Evolutionary conservation across 2,888 invertebrate genomes (phyloP), one percentile per base, ranked within the genome.

Genomic region (Conistra vaccinii): DNA sequence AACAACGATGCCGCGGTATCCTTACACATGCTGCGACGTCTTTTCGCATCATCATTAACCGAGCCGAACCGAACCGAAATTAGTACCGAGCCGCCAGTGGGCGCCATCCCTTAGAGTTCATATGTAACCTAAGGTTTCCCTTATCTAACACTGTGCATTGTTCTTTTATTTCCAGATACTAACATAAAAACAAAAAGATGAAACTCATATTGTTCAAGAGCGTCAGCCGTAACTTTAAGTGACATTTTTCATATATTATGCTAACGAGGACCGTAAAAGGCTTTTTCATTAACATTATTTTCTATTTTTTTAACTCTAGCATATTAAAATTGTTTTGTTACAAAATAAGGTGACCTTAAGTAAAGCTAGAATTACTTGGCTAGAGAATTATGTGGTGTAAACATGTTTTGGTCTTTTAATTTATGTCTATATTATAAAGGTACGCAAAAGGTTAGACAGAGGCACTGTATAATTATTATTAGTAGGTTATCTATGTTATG

Each of bases 171-270:
- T 57, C 57, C 35, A 58, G 53, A 72, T 63, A 79, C 57, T 17
- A 29, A 58, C 79, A 79, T 76, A 76, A 81, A 73, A 84, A 75
- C 70, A 81, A 81, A 81, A 81, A 84, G 53, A 77, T 72, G 65
- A 73, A 76, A 69, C 65, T 70, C 72, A 78, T 71, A 76, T 83
- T 83, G 61, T 83, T 73, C 70, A 63, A 65, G 57, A 80, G 76
- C 80, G 72, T 80, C 69, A 80, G 57, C 83, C 76, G 70, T 83
- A 61, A 83, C 76, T 73, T 82, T 79, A 82, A 81, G 70, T 84
- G 55, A 58, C 55, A 70, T 78, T 80, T 77, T 76, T 81, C 74
- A 81, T 84, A 69, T 53, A 84, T 84, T 69, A 81, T 84, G 78
- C 68, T 81, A 84, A 84, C 71, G 69, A 83, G 62, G 20, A 71